A percentile compares a stretch with the other conserved stretches of the same genome.
Conservation (phyloP, 2,797 vertebrate species). For the Garrulus glandarius region DNA sequence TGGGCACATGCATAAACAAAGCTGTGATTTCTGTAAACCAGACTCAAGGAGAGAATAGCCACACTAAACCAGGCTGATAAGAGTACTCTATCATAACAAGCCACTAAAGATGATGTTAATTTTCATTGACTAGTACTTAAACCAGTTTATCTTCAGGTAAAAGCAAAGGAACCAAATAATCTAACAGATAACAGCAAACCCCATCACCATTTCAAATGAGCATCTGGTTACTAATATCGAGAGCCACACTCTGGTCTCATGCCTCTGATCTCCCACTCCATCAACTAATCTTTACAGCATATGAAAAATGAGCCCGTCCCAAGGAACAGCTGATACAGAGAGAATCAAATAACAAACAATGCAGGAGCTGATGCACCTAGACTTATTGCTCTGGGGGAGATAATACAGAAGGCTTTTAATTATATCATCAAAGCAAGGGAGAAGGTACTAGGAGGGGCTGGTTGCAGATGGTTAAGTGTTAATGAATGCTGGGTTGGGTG, state of each 20-base stretch:
- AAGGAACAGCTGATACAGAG: slow-evolving; percentile 20
- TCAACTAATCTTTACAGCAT: slow-evolving; percentile 43
- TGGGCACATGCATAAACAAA: slow-evolving; percentile 63
- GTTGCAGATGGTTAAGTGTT: slow-evolving; percentile 54
- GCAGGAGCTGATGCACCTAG: slow-evolving; percentile 19
- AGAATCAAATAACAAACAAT: slow-evolving; percentile 13
- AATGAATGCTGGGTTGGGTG: slow-evolving; percentile 40
- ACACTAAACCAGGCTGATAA: slow-evolving; percentile 32
- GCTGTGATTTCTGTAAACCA: slow-evolving; percentile 45
- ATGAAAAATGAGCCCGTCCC: not conserved
- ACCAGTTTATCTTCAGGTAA: slow-evolving; percentile 49
- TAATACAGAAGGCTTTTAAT: slow-evolving; percentile 43
- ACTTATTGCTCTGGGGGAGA: not conserved
- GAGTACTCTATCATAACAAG: slow-evolving; percentile 11
- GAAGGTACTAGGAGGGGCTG: slow-evolving; percentile 39
- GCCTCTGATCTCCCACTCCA: slow-evolving; percentile 51
- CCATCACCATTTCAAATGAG: slow-evolving; percentile 56
- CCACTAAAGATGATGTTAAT: slow-evolving; percentile 11
- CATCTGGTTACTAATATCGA: slow-evolving; percentile 49
- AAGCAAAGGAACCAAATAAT: slow-evolving; percentile 51
- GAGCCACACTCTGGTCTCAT: not conserved
- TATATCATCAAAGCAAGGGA: slow-evolving; percentile 50
- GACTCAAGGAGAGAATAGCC: slow-evolving; percentile 19
- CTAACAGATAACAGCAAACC: slow-evolving; percentile 45
- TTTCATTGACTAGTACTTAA: slow-evolving; percentile 13